These are phyloP conservation scores for Clitarchus hookeri DNA, from an alignment of 2,888 invertebrate genomes.

Conservation along the genomic window DNA sequence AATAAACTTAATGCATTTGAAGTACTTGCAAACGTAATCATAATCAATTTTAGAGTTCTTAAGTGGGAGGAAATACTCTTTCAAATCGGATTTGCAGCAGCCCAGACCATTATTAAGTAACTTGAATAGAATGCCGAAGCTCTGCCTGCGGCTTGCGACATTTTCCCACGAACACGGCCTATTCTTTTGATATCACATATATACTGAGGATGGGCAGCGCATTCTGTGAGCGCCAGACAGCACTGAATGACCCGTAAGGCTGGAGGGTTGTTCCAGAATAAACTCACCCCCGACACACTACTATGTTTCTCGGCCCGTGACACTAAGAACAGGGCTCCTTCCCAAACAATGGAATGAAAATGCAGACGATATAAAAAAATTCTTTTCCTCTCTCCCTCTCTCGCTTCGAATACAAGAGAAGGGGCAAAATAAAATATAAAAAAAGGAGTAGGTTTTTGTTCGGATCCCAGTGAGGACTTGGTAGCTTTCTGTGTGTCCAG, in stretches of 20 bases:
- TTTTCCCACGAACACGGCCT: not conserved
- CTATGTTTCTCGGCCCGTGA: conserved; percentile 20
- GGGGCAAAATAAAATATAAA: not conserved
- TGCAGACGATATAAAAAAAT: conserved; percentile 15
- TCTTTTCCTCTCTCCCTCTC: not conserved
- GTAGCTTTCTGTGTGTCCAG: conserved; percentile 24
- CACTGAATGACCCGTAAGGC: not conserved
- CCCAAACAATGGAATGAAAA: conserved; percentile 21
- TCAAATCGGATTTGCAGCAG: too few relatives aligned
- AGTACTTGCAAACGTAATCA: too few relatives aligned
- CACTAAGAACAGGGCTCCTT: conserved; percentile 20
- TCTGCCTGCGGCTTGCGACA: not conserved
- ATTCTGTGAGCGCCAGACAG: not conserved
- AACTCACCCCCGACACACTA: conserved; percentile 10
- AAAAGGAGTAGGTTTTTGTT: not conserved
- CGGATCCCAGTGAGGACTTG: conserved; percentile 19
- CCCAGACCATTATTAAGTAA: too few relatives aligned
- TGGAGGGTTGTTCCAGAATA: not conserved
- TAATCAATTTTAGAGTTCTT: too few relatives aligned
- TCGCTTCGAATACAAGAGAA: not conserved
- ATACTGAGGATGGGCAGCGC: not conserved
- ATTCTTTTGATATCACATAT: not conserved
- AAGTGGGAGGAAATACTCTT: too few relatives aligned
- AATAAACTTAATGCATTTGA: too few relatives aligned
- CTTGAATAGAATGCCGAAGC: not conserved